Percentiles rank a stretch among this genome's conserved stretches.
phyloP scores from a whole-genome alignment of 2,113 vertebrate species.

The Craseonycteris thonglongyai region DNA sequence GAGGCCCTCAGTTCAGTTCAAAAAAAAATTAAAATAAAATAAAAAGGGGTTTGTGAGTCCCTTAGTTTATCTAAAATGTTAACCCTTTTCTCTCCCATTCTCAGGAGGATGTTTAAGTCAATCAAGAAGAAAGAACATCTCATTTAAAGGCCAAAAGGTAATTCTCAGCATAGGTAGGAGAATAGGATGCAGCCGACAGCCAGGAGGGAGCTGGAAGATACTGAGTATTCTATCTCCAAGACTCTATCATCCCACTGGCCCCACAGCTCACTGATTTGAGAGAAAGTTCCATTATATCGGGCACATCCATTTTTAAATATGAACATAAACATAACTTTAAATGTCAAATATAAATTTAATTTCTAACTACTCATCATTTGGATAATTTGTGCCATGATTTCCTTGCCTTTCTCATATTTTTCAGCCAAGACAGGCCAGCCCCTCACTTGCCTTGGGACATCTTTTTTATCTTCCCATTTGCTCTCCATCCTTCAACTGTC shows the following conservation, averaged over 20 bases:
- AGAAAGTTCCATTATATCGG: not conserved
- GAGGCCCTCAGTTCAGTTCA: too few species aligned
- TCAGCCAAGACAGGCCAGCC: not conserved
- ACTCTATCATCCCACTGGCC: too few species aligned
- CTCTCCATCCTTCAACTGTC: not conserved
- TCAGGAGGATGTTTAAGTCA: not conserved
- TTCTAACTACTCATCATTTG: not conserved
- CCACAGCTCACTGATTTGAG: not conserved
- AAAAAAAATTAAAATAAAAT: too few species aligned
- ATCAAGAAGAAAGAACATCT: not conserved
- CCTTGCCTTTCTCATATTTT: not conserved
- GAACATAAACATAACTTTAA: not conserved
- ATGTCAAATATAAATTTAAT: not conserved
- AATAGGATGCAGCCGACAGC: not conserved
- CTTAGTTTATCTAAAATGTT: not conserved
- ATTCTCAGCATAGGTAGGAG: not conserved
- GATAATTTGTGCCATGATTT: not conserved
- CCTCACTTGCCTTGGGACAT: not conserved
- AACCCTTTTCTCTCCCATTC: not conserved
- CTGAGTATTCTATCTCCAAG: not conserved
- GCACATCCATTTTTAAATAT: not conserved
- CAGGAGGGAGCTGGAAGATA: accelerated
- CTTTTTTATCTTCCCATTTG: not conserved
- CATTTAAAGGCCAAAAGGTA: not conserved
- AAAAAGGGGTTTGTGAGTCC: not conserved